A percentile compares a stretch with the other conserved stretches of the same genome.
phyloP scores from a whole-genome alignment of 2,888 invertebrate species.

The Ectobius pallidus region DNA sequence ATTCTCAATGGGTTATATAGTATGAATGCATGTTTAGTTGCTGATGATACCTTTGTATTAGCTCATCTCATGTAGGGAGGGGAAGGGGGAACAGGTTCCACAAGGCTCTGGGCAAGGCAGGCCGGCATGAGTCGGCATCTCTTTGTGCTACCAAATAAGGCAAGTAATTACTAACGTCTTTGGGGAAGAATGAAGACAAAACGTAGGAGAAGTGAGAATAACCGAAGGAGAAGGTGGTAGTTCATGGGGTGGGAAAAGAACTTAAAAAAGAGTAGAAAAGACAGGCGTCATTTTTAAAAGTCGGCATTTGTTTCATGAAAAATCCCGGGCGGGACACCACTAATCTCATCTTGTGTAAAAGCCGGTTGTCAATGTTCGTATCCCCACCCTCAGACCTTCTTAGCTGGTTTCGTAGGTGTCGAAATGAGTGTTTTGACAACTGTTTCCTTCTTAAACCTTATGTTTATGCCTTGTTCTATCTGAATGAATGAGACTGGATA shows the following conservation, averaged over 20 bases:
- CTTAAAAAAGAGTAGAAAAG: conserved; percentile 22
- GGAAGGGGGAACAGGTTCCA: conserved; percentile 29
- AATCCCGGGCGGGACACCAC: conserved; percentile 32
- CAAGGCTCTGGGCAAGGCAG: conserved; percentile 20
- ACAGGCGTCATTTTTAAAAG: conserved; percentile 36
- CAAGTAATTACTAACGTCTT: conserved; percentile 35
- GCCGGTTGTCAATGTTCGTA: conserved; percentile 2
- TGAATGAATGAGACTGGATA: too few relatives aligned
- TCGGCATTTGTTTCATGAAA: conserved; percentile 39
- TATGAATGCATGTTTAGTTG: neutral
- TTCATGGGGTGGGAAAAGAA: conserved; percentile 20
- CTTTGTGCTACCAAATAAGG: conserved; percentile 40
- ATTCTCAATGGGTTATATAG: neutral
- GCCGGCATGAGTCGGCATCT: neutral
- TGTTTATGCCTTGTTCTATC: neutral
- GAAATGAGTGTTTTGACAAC: conserved; percentile 6
- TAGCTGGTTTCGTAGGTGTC: neutral
- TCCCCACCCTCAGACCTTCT: too few relatives aligned
- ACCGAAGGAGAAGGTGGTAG: too few relatives aligned
- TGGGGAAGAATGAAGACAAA: conserved; percentile 10
- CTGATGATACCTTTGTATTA: neutral
- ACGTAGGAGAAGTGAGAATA: conserved; percentile 24
- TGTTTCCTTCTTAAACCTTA: neutral
- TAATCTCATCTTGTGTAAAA: conserved; percentile 1
- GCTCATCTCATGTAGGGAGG: neutral